phyloP scores from a whole-genome alignment of 1,140 invertebrate species.

The Aplysia californica region DNA sequence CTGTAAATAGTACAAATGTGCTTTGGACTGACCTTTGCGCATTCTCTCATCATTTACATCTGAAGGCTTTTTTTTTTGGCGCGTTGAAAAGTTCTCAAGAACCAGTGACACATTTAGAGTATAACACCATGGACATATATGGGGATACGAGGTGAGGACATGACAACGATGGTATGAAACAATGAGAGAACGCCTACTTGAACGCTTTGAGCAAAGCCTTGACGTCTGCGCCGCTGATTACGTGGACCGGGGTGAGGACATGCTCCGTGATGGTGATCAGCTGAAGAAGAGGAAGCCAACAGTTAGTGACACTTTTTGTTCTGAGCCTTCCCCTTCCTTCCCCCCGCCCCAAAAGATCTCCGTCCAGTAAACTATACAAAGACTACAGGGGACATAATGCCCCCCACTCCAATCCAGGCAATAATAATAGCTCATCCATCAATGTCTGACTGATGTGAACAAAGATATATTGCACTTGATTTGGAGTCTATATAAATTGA shows the following conservation, averaged over 20 bases:
- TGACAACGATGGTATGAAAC: neutral
- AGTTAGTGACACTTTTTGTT: too few relatives aligned
- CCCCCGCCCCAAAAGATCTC: neutral
- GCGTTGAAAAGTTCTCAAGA: too few relatives aligned
- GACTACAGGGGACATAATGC: neutral
- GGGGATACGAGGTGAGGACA: neutral
- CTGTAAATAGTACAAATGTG: too few relatives aligned
- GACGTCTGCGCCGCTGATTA: neutral
- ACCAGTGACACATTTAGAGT: too few relatives aligned
- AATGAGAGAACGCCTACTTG: conserved; percentile 5
- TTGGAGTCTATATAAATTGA: neutral
- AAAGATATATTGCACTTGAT: too few relatives aligned
- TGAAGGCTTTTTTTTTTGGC: too few relatives aligned
- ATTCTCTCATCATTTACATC: too few relatives aligned
- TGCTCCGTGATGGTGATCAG: neutral
- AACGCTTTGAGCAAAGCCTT: neutral
- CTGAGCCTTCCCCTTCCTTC: neutral
- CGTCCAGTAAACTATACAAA: neutral
- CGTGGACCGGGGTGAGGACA: neutral
- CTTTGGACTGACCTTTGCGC: too few relatives aligned
- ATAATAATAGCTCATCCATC: too few relatives aligned
- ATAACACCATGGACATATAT: too few relatives aligned
- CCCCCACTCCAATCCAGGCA: neutral
- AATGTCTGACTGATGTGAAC: too few relatives aligned
- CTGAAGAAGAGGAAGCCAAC: neutral